Evolutionary conservation across 2,888 invertebrate species (phyloP), one percentile per base, ranked within the genome.

Genomic region (Luperina testacea): DNA sequence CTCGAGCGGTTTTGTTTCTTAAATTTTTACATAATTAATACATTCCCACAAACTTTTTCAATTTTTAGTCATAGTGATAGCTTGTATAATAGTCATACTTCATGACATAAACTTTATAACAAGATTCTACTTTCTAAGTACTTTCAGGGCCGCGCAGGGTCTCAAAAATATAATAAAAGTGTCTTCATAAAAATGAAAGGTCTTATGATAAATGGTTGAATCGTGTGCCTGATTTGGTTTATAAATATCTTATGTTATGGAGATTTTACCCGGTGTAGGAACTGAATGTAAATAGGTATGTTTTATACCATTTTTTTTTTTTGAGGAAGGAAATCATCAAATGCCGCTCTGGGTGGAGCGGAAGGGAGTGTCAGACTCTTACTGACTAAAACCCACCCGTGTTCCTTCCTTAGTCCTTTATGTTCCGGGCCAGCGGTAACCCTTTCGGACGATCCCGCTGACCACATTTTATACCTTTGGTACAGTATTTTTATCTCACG

Each of bases 171-270:
- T 70, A 75, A 81, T 72, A 82, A 78, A 84, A 82, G 24, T 67
- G 82, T 78, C 70, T 73, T 61, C 74, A 71, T 75, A 68, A 82
- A 59, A 73, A 73, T 75, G 64, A 81, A 68, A 68, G 77, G 59
- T 51, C 65, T 67, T 69, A 48, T 84, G 84, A 85, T 67, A 73
- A 76, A 84, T 82, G 75, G 75, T 38, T 20, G 82, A 75, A 68
- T 75, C 86, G 82, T 85, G 78, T 17, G 72, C 69, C 74, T 75
- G 61, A 75, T 85, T 84, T 84, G 72, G 78, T 70, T 75, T 59
- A 63, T 27, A 78, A 70, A 78, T 85, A 72, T 65, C 59, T 76
- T 80, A 67, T 32, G 73, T 74, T 72, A 20, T 20, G 57, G 72
- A 61, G 32, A 73, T 83, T 72, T 74, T 74, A 45, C 15, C 65